A percentile compares a stretch with the other conserved stretches of the same genome.
These are phyloP conservation scores for Drosophila anomalipes DNA, from an alignment of 2,888 invertebrate species.

Conservation along the genomic window DNA sequence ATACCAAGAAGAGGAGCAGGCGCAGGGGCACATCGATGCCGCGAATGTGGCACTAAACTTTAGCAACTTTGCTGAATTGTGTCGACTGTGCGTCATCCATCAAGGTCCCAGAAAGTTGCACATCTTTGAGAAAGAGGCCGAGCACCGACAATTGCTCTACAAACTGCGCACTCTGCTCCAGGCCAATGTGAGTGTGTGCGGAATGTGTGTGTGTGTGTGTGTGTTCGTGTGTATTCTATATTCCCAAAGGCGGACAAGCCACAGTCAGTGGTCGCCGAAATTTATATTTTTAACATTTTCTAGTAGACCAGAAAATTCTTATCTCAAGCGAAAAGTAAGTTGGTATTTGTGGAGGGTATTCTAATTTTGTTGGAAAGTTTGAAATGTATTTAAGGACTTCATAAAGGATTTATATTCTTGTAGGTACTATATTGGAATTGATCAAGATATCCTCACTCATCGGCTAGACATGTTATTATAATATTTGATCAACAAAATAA, in stretches of 20 bases:
- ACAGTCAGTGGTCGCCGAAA: not conserved
- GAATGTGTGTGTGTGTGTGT: not conserved
- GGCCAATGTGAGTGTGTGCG: constrained; percentile 87
- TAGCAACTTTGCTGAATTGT: constrained; percentile 89
- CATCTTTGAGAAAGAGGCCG: constrained; percentile 90
- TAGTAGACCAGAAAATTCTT: not conserved
- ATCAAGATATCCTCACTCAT: not conserved
- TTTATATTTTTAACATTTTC: too few species aligned
- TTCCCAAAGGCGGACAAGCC: not conserved
- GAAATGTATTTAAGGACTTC: not conserved
- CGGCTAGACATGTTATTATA: not conserved
- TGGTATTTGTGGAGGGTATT: not conserved
- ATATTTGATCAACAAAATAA: not conserved
- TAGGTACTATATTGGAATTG: not conserved
- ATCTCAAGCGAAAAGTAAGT: not conserved
- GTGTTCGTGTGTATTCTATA: not conserved
- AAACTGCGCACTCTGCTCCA: constrained; percentile 90
- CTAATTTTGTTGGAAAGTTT: not conserved
- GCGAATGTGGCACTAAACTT: constrained; percentile 87
- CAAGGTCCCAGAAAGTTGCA: constrained; percentile 89
- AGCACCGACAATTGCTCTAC: constrained; percentile 89
- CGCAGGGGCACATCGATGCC: not conserved
- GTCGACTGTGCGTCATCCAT: constrained; percentile 90
- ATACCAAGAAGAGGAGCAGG: constrained; percentile 42
- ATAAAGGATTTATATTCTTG: not conserved